Conservation (phyloP, 64 coral and sea anemone species). For the Trachythela sp. region DNA sequence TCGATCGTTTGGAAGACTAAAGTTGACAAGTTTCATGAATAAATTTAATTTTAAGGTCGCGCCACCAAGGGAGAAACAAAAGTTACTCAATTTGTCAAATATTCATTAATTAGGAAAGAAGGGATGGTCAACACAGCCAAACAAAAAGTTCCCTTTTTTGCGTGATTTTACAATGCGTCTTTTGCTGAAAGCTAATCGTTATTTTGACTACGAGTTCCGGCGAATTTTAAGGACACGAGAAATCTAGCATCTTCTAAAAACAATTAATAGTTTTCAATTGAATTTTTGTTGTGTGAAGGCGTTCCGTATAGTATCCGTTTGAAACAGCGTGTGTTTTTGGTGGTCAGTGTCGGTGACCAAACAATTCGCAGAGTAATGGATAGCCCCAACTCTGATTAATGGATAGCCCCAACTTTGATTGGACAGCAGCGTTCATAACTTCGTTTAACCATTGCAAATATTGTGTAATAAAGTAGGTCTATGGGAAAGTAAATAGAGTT, state of each 20-base stretch:
- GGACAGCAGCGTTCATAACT: not conserved
- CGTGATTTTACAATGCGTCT: too few relatives aligned
- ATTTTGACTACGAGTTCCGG: too few relatives aligned
- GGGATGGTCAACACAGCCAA: not conserved
- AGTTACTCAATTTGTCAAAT: not conserved
- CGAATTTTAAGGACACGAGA: too few relatives aligned
- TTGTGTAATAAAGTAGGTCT: not conserved
- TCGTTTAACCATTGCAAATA: not conserved
- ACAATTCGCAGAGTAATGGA: not conserved
- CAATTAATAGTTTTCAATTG: too few relatives aligned
- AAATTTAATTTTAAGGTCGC: not conserved
- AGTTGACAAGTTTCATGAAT: not conserved
- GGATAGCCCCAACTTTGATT: not conserved
- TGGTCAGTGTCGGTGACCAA: not conserved
- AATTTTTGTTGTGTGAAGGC: not conserved
- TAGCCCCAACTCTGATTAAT: not conserved
- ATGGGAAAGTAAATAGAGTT: not conserved
- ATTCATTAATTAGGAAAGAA: not conserved
- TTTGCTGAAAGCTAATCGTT: too few relatives aligned
- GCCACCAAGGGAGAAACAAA: not conserved
- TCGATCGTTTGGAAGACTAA: not conserved
- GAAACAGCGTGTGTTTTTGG: not conserved
- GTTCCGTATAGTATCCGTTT: not conserved
- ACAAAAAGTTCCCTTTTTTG: too few relatives aligned
- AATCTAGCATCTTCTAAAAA: too few relatives aligned